Conservation (phyloP, 2,888 invertebrate species). For the Hirtodrosophila cameraria region DNA sequence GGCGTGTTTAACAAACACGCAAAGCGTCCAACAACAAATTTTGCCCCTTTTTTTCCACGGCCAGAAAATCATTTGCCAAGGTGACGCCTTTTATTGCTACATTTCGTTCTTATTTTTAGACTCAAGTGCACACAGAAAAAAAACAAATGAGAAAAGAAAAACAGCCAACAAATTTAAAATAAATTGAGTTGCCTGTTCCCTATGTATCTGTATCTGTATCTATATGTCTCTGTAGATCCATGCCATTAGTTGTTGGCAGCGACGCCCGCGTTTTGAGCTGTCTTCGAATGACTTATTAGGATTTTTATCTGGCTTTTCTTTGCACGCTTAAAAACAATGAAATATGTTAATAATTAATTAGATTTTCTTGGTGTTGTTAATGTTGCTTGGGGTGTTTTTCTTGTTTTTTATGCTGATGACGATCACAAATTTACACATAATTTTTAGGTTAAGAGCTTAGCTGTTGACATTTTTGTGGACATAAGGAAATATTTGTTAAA, state of each 20-base stretch:
- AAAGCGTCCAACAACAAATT: conserved; percentile 32
- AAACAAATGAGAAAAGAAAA: conserved; percentile 17
- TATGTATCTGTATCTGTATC: conserved; percentile 4
- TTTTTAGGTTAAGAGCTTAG: conserved; percentile 41
- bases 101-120: conserved; percentile 65
- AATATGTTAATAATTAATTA: conserved; percentile 79
- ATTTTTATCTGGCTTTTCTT: conserved; percentile 55
- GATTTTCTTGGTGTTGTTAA: conserved; percentile 22
- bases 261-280: conserved; percentile 55
- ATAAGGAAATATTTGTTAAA: conserved; percentile 29
- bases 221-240: background rate
- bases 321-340: conserved; percentile 57
- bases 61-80: conserved; percentile 69
- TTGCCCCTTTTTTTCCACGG: conserved; percentile 41
- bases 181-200: conserved; percentile 56
- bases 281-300: conserved; percentile 68
- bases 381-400: conserved; percentile 28
- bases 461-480: conserved; percentile 60
- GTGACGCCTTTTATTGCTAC: conserved; percentile 76
- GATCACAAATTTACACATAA: conserved; percentile 65
- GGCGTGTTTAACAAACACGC: conserved; percentile 51
- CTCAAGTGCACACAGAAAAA: conserved; percentile 15
- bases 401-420: conserved; percentile 32
- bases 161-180: conserved; percentile 58
- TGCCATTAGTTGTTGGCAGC: background rate